These are phyloP conservation scores for Heliconius aoede DNA, from an alignment of 2,888 invertebrate species.

Conservation along the genomic window DNA sequence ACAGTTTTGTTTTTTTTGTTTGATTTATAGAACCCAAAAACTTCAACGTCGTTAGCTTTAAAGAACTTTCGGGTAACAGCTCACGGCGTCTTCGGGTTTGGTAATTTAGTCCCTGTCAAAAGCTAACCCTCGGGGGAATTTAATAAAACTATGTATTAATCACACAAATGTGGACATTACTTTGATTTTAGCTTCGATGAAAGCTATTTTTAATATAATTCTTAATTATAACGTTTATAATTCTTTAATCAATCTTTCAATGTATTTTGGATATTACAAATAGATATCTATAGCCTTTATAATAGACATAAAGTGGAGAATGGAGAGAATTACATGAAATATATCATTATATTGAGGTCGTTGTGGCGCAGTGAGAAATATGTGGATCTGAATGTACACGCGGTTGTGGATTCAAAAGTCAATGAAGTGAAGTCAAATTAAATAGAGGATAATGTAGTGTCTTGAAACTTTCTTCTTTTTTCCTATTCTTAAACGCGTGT, in stretches of 20 bases:
- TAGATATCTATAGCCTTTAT: background rate
- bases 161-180: constrained; percentile 38
- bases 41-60: constrained; percentile 9
- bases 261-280: background rate
- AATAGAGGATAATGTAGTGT: too few species aligned
- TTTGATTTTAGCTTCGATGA: constrained; percentile 11
- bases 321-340: background rate
- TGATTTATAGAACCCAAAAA: background rate
- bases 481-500: too few species aligned
- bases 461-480: too few species aligned
- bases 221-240: background rate
- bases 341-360: too few species aligned
- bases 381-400: too few species aligned
- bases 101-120: constrained; percentile 58
- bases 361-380: too few species aligned
- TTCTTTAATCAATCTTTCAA: too few species aligned
- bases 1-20: background rate
- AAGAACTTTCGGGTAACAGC: constrained; percentile 35
- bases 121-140: constrained; percentile 56
- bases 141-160: constrained; percentile 58
- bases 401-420: too few species aligned
- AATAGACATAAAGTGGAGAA: background rate
- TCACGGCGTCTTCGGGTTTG: constrained; percentile 45
- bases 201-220: background rate
- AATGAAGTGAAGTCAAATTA: too few species aligned